Conservation (phyloP, 2,888 invertebrate species). For the Theretra japonica region DNA sequence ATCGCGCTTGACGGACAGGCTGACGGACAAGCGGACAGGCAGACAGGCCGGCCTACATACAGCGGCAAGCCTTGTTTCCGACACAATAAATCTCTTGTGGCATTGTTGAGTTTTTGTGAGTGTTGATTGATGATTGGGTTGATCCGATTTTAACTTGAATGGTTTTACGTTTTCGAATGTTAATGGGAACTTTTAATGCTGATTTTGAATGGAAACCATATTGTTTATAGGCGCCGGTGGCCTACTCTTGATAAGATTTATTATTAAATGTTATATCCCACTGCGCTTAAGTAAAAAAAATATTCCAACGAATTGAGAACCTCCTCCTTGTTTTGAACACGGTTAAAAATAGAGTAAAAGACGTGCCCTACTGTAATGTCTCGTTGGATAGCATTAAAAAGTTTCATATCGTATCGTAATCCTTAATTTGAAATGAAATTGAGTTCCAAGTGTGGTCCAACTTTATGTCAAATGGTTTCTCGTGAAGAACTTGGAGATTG, state of each 20-base stretch:
- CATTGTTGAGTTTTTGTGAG: conserved; percentile 20
- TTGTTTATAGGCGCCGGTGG: not conserved
- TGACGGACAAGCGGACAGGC: conserved; percentile 26
- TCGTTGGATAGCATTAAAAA: no score
- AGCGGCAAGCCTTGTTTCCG: not conserved
- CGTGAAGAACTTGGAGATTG: no score
- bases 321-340: no score
- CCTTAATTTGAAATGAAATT: no score
- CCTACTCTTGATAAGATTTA: not conserved
- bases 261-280: no score
- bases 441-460: no score
- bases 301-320: no score
- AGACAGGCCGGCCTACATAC: conserved; percentile 22
- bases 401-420: no score
- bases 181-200: not conserved
- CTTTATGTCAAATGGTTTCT: no score
- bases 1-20: conserved; percentile 24
- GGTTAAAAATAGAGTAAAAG: no score
- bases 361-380: no score
- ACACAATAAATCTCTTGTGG: conserved; percentile 23
- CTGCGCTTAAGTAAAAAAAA: no score
- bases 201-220: not conserved
- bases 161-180: not conserved
- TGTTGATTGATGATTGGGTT: conserved; percentile 16
- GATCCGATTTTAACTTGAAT: not conserved